These are phyloP conservation scores for Tapera naevia DNA, from an alignment of 2,797 vertebrate genomes.

Conservation along the genomic window DNA sequence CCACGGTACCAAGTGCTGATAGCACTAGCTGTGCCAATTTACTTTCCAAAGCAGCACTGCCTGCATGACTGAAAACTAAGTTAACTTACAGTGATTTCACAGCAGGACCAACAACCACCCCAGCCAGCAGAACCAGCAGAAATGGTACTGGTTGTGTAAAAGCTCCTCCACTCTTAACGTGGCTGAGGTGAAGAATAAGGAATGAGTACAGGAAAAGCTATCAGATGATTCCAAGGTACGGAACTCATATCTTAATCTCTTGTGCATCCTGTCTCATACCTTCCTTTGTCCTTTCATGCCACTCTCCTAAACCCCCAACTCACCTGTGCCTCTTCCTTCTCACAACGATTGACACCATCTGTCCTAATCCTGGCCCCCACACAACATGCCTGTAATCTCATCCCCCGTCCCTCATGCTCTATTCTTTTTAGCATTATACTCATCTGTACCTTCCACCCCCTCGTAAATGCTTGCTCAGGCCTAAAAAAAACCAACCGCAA, in stretches of 20 bases:
- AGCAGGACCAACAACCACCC: slow-evolving; percentile 22
- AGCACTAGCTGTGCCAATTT: background rate
- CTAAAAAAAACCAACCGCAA: slow-evolving; percentile 63
- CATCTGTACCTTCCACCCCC: slow-evolving; percentile 64
- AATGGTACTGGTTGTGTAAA: slow-evolving; percentile 1
- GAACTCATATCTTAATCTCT: background rate
- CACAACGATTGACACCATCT: slow-evolving; percentile 28
- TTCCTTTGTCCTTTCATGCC: background rate
- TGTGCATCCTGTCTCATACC: background rate
- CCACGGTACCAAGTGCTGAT: background rate
- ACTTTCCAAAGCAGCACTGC: background rate
- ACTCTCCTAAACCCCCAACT: slow-evolving; percentile 7
- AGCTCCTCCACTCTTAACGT: background rate
- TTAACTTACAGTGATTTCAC: slow-evolving; percentile 25
- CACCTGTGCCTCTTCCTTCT: slow-evolving; percentile 52
- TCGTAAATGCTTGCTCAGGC: slow-evolving; percentile 66
- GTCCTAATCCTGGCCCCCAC: slow-evolving; percentile 59
- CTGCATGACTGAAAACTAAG: background rate
- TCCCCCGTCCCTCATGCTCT: slow-evolving; percentile 56
- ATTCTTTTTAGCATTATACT: slow-evolving; percentile 67
- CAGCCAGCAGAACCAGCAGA: background rate
- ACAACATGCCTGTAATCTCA: slow-evolving; percentile 47
- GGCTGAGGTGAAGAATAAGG: background rate
- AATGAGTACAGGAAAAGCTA: background rate
- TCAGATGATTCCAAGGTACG: background rate